Percentiles rank a stretch among this genome's conserved stretches.
These are phyloP conservation scores for Hapalemur alaotrensis DNA, from an alignment of 2,797 vertebrate genomes.

Conservation along the genomic window DNA sequence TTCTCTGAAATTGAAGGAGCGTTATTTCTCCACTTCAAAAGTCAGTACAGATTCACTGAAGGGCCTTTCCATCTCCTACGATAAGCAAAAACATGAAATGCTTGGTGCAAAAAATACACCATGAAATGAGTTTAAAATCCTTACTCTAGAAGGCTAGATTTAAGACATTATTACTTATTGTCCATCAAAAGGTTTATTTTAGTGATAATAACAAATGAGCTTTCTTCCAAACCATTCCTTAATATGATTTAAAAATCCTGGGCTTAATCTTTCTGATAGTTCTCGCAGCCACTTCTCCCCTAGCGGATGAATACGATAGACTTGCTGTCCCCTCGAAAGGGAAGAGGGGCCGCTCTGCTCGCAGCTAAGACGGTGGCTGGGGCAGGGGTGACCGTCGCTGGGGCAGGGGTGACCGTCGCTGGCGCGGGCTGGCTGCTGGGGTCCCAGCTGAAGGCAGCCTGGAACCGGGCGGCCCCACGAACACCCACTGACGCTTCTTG, in stretches of 20 bases:
- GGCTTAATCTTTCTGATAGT: not conserved
- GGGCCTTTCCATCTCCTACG: not conserved
- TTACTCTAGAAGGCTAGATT: not conserved
- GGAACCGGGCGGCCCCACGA: not conserved
- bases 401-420: too few relatives aligned
- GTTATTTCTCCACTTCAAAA: conserved; percentile 64
- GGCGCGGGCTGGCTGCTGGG: not conserved
- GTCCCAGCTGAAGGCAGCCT: not conserved
- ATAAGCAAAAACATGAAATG: not conserved
- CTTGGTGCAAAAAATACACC: not conserved
- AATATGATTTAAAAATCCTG: not conserved
- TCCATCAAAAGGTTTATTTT: not conserved
- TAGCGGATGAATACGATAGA: rapidly evolving
- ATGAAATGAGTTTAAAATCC: not conserved
- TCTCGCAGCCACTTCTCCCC: not conserved
- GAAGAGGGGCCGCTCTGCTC: rapidly evolving
- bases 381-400: too few relatives aligned
- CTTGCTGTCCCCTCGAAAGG: not conserved
- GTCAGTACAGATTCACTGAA: conserved; percentile 32
- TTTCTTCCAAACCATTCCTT: conserved; percentile 28
- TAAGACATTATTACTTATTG: not conserved
- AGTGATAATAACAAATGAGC: conserved; percentile 5
- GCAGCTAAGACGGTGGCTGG: rapidly evolving
- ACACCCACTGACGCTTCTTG: not conserved
- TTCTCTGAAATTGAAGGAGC: conserved; percentile 63